phyloP scores from a whole-genome alignment of 2,888 invertebrate species.

The Hyppa rectilinea region DNA sequence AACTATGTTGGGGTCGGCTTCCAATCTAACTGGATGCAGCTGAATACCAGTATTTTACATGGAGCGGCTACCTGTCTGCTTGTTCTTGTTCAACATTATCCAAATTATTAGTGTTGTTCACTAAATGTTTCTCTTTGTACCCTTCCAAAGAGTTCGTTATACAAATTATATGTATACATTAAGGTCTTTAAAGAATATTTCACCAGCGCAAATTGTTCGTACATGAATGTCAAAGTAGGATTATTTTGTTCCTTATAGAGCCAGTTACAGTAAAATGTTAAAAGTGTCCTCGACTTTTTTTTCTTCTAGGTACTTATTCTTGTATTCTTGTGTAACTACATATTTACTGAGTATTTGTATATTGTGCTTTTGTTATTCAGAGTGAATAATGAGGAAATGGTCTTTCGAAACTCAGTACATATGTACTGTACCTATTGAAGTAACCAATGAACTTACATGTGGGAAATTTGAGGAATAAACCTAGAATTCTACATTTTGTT shows the following conservation, averaged over 20 bases:
- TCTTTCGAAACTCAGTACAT: conserved; percentile 42
- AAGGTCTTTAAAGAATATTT: conserved; percentile 7
- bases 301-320: conserved; percentile 20
- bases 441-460: conserved; percentile 8
- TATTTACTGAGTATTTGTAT: conserved; percentile 41
- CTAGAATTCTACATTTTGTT: conserved; percentile 2
- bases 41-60: too few relatives aligned
- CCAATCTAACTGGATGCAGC: too few relatives aligned
- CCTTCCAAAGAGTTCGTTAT: conserved; percentile 9
- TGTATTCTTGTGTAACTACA: conserved; percentile 34
- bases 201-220: conserved; percentile 15
- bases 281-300: conserved; percentile 22
- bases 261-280: conserved; percentile 25
- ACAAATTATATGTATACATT: conserved; percentile 22
- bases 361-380: conserved; percentile 47
- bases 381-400: conserved; percentile 47
- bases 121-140: neutral
- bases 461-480: conserved; percentile 3
- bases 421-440: conserved; percentile 21
- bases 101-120: neutral
- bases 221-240: conserved; percentile 10
- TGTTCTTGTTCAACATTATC: neutral
- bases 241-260: conserved; percentile 47
- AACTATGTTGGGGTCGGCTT: too few relatives aligned
- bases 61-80: too few relatives aligned